phyloP scores from a whole-genome alignment of 2,888 invertebrate genomes.

The Teleogryllus oceanicus region DNA sequence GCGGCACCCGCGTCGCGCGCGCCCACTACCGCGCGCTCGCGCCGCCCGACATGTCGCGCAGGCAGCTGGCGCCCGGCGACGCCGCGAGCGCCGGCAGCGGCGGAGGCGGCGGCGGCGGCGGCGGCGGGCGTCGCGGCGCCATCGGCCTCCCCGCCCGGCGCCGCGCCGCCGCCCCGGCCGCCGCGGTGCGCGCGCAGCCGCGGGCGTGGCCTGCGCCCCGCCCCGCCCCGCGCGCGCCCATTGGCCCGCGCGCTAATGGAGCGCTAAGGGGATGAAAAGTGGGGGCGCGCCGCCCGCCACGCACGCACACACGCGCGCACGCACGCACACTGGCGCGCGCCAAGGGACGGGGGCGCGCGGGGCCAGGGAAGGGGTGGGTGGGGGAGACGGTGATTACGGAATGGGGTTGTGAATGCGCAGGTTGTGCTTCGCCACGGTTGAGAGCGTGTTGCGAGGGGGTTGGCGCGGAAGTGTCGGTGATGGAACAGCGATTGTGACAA shows the following conservation, averaged over 20 bases:
- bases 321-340: no score
- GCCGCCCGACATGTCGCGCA: not conserved
- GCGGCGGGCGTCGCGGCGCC: not conserved
- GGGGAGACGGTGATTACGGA: no score
- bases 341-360: no score
- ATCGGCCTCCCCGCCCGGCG: not conserved
- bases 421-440: no score
- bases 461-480: no score
- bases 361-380: no score
- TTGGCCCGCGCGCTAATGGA: not conserved
- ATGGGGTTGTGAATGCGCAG: no score
- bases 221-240: not conserved
- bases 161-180: not conserved
- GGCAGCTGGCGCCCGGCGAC: not conserved
- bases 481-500: no score
- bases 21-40: not conserved
- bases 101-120: not conserved
- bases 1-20: not conserved
- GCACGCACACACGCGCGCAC: no score
- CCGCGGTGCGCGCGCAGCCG: constrained; percentile 19
- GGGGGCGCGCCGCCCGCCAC: no score
- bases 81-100: not conserved
- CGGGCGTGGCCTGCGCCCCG: constrained; percentile 25
- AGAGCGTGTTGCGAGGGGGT: no score
- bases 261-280: no score